These are phyloP conservation scores for Crotalus helleri DNA, from an alignment of 2,113 vertebrate species.

Conservation along the genomic window DNA sequence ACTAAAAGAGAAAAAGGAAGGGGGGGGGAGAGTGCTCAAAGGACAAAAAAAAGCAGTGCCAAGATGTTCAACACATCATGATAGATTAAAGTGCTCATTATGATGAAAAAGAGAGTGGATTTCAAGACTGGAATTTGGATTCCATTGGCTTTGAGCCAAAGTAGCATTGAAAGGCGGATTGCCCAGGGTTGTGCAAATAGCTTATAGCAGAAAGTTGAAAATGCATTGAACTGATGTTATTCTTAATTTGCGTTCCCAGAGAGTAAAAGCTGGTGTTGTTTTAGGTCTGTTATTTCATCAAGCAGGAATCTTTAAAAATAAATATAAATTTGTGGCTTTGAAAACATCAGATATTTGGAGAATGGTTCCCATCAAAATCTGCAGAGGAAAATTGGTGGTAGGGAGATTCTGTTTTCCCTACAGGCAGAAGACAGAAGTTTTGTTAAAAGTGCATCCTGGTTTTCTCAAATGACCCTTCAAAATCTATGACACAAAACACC, in stretches of 20 bases:
- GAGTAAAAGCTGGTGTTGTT: not conserved
- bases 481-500: not conserved
- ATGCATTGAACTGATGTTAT: conserved; percentile 12
- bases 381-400: not conserved
- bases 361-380: not conserved
- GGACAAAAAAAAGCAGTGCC: conserved; percentile 58
- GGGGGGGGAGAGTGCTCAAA: conserved; percentile 31
- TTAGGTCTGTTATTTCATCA: conserved; percentile 14
- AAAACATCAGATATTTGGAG: not conserved
- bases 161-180: conserved; percentile 15
- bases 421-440: not conserved
- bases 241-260: not conserved
- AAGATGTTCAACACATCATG: conserved; percentile 65
- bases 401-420: not conserved
- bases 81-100: conserved; percentile 64
- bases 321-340: not conserved
- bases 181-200: accelerated
- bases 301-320: not conserved
- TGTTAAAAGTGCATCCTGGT: not conserved
- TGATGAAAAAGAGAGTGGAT: conserved; percentile 40
- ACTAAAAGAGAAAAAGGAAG: conserved; percentile 67
- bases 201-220: accelerated
- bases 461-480: not conserved
- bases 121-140: conserved; percentile 44
- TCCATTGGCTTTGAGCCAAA: conserved; percentile 50